These are phyloP conservation scores for Chesias legatella DNA, from an alignment of 2,888 invertebrate genomes.

Conservation along the genomic window DNA sequence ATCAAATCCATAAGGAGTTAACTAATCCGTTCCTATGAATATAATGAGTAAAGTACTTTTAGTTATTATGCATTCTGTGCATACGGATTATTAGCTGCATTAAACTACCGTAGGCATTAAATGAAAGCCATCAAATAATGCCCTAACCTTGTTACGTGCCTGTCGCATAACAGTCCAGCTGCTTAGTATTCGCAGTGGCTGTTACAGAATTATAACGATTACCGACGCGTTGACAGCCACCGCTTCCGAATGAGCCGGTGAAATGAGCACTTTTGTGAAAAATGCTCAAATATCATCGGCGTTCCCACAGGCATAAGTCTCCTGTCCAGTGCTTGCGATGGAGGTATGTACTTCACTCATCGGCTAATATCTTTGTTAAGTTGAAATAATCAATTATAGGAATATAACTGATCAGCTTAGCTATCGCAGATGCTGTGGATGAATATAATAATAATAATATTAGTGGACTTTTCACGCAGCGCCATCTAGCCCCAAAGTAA, in stretches of 20 bases:
- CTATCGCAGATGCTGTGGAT: no score
- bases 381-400: no score
- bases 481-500: no score
- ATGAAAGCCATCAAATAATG: slow-evolving; percentile 35
- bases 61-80: slow-evolving; percentile 8
- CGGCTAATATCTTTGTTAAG: no score
- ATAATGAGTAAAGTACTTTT: slow-evolving; percentile 11
- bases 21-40: slow-evolving; percentile 11
- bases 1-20: slow-evolving; percentile 1
- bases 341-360: slow-evolving; percentile 52
- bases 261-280: slow-evolving; percentile 76
- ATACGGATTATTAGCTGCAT: slow-evolving; percentile 7
- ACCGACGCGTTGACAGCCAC: slow-evolving; percentile 38
- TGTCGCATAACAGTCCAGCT: slow-evolving; percentile 37
- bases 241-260: slow-evolving; percentile 46
- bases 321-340: slow-evolving; percentile 75
- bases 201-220: slow-evolving; percentile 37
- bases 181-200: slow-evolving; percentile 36
- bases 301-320: slow-evolving; percentile 74
- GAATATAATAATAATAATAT: no score
- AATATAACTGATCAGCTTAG: no score
- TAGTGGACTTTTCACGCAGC: no score
- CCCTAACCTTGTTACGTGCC: slow-evolving; percentile 36
- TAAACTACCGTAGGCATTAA: slow-evolving; percentile 36
- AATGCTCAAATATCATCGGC: slow-evolving; percentile 80